These are phyloP conservation scores for Spheniscus mendiculus DNA, from an alignment of 2,113 vertebrate species.

Conservation along the genomic window DNA sequence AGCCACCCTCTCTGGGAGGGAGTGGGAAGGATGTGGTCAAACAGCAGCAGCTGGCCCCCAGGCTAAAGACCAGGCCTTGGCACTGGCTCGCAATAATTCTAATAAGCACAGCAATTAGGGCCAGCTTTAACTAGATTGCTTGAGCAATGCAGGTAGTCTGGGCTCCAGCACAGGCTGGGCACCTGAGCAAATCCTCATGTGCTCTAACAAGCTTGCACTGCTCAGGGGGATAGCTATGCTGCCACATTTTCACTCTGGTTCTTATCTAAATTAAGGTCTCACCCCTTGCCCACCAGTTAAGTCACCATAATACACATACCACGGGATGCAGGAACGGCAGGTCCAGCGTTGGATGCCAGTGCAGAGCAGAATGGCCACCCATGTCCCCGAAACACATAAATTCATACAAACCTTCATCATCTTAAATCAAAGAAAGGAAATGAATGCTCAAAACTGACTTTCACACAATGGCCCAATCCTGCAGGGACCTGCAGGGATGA, in stretches of 20 bases:
- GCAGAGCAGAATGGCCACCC: neutral
- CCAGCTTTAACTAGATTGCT: neutral
- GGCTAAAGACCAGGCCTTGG: conserved; percentile 11
- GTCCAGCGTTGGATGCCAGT: neutral
- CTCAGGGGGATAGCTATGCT: neutral
- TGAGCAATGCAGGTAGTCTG: neutral
- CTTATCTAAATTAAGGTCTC: neutral
- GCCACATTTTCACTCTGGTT: neutral
- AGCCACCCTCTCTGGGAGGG: neutral
- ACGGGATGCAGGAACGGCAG: accelerated
- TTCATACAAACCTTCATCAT: neutral
- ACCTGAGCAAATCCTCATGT: neutral
- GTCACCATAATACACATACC: accelerated
- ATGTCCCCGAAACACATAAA: accelerated
- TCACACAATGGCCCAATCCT: neutral
- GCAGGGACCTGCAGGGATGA: neutral
- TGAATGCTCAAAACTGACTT: neutral
- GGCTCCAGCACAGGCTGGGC: neutral
- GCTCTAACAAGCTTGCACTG: neutral
- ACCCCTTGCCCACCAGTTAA: neutral
- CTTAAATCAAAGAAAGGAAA: neutral
- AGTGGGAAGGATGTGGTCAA: neutral
- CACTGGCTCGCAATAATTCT: neutral
- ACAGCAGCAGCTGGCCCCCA: neutral
- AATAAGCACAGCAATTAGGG: neutral